Evolutionary conservation across 2,113 vertebrate genomes (phyloP).

Genomic region (Chauna torquata): DNA sequence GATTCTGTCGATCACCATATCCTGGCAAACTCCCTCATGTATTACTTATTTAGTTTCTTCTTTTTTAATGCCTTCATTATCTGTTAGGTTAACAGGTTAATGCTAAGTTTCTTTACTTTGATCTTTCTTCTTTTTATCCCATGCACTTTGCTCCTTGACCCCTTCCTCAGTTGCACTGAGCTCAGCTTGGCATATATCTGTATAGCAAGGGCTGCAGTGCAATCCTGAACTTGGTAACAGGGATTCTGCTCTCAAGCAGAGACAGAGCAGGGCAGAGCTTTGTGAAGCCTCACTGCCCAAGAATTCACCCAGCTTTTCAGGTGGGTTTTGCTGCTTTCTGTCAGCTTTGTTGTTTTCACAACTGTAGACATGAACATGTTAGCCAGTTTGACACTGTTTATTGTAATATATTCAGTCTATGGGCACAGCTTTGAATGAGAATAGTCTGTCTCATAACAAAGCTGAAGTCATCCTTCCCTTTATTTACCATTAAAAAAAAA

Average conservation of each 20-base stretch:
- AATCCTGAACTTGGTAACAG: neutral
- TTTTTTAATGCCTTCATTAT: neutral
- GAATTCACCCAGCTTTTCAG: neutral
- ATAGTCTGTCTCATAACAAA: neutral
- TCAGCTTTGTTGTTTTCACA: neutral
- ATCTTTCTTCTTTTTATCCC: conserved; percentile 31
- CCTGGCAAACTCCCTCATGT: neutral
- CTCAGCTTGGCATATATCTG: neutral
- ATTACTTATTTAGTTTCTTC: neutral
- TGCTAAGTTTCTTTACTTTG: conserved; percentile 12
- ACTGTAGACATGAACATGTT: neutral
- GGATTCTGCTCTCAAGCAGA: neutral
- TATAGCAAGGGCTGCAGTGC: neutral
- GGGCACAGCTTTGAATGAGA: neutral
- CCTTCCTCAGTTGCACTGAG: neutral
- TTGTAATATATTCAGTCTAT: neutral
- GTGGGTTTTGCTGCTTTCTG: neutral
- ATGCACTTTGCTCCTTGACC: conserved; percentile 18
- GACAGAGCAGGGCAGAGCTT: neutral
- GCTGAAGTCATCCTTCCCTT: neutral
- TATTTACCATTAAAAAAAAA: neutral
- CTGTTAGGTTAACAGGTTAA: neutral
- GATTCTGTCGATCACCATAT: neutral
- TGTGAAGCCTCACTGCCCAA: neutral
- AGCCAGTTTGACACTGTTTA: neutral